These are phyloP conservation scores for Oithona nana DNA, from an alignment of 2,888 invertebrate species.

Conservation along the genomic window DNA sequence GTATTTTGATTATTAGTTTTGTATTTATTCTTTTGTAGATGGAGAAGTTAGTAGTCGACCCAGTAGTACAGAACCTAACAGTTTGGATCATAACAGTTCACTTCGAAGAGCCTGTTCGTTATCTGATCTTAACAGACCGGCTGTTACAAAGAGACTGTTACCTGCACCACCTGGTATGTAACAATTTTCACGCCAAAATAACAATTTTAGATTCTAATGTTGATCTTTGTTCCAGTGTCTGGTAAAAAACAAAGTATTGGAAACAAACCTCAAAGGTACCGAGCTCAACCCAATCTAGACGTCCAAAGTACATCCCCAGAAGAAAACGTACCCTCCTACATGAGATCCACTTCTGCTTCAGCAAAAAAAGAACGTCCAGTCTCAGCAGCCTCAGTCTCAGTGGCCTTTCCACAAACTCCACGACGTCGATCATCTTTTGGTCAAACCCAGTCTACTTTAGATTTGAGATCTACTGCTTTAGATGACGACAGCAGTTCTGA, in stretches of 20 bases:
- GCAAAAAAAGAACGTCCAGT: conserved; percentile 10
- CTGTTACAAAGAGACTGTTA: conserved; percentile 37
- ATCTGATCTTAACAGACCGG: conserved; percentile 42
- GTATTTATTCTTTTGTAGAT: no score
- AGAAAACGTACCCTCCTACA: conserved; percentile 11
- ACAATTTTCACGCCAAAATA: not conserved
- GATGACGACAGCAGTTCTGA: conserved; percentile 68
- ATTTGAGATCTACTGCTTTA: conserved; percentile 41
- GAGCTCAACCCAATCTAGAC: not conserved
- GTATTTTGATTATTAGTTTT: no score
- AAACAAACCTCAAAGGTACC: not conserved
- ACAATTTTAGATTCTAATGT: not conserved
- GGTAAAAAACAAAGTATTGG: not conserved
- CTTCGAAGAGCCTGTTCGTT: conserved; percentile 48
- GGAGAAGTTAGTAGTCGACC: not conserved
- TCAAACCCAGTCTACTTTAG: conserved; percentile 34
- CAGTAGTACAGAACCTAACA: not conserved
- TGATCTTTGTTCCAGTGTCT: not conserved
- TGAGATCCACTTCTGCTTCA: conserved; percentile 15
- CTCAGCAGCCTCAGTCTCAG: not conserved
- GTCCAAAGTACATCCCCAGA: not conserved
- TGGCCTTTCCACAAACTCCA: not conserved
- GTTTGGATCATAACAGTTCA: not conserved
- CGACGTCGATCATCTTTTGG: conserved; percentile 1
- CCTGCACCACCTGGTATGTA: conserved; percentile 34